These are phyloP conservation scores for Wiebesia pumilae DNA, from an alignment of 1,140 invertebrate species.

Conservation along the genomic window DNA sequence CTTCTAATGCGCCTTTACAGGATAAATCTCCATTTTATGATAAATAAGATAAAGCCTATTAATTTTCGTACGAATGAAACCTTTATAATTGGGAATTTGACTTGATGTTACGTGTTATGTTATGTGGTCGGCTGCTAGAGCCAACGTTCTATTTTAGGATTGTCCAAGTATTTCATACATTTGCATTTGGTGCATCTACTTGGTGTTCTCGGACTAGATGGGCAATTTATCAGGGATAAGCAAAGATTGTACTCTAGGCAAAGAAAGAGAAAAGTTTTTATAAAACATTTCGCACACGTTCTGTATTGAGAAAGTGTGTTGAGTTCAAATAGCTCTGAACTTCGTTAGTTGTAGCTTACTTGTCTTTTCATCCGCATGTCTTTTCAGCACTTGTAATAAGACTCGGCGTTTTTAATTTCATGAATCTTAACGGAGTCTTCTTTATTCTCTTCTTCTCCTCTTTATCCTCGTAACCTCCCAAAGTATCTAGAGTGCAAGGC, in stretches of 20 bases:
- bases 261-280: neutral
- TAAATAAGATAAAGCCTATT: neutral
- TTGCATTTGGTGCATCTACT: neutral
- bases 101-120: too few species aligned
- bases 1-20: neutral
- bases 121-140: neutral
- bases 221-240: neutral
- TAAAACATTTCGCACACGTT: neutral
- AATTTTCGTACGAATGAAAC: neutral
- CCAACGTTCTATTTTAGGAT: neutral
- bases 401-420: slow-evolving; percentile 35
- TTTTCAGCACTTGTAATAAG: slow-evolving; percentile 14
- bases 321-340: neutral
- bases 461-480: neutral
- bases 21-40: neutral
- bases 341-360: neutral
- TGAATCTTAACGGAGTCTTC: neutral
- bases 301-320: neutral
- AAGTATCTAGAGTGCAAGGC: neutral
- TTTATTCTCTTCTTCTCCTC: neutral
- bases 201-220: neutral
- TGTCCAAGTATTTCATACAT: neutral
- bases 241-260: neutral
- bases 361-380: neutral
- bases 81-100: neutral